Evolutionary conservation across 2,888 invertebrate genomes (phyloP).

Genomic region (Druceiella hillmani): DNA sequence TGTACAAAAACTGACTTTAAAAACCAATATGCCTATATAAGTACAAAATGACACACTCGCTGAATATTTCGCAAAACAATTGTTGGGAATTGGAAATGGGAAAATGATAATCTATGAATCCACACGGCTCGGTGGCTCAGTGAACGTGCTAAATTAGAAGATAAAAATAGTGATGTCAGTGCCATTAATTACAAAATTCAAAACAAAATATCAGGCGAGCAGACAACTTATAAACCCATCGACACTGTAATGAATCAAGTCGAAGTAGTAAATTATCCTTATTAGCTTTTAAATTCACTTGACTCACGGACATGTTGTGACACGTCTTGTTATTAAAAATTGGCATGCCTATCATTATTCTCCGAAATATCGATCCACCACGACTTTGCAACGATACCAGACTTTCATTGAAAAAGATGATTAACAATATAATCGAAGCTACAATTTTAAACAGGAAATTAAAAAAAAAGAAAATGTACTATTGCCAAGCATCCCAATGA

Average conservation of each 20-base stretch:
- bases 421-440: no score
- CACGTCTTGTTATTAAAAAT: neutral
- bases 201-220: slow-evolving; percentile 3
- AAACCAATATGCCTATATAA: slow-evolving; percentile 5
- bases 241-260: no score
- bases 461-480: no score
- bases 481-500: no score
- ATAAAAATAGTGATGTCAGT: slow-evolving; percentile 10
- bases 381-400: slow-evolving; percentile 1
- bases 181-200: slow-evolving; percentile 2
- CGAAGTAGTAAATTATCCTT: neutral
- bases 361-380: neutral
- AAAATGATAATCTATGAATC: slow-evolving; percentile 16
- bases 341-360: neutral
- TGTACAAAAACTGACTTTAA: slow-evolving; percentile 4
- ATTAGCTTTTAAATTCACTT: neutral
- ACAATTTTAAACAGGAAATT: no score
- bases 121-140: slow-evolving; percentile 23
- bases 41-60: slow-evolving; percentile 4
- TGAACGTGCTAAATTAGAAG: slow-evolving; percentile 18
- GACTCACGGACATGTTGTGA: neutral
- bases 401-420: neutral
- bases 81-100: slow-evolving; percentile 17
- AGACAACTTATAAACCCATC: no score
- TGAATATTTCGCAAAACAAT: slow-evolving; percentile 9